phyloP scores from a whole-genome alignment of 2,888 invertebrate species.

The Nephrotoma guestfalica region DNA sequence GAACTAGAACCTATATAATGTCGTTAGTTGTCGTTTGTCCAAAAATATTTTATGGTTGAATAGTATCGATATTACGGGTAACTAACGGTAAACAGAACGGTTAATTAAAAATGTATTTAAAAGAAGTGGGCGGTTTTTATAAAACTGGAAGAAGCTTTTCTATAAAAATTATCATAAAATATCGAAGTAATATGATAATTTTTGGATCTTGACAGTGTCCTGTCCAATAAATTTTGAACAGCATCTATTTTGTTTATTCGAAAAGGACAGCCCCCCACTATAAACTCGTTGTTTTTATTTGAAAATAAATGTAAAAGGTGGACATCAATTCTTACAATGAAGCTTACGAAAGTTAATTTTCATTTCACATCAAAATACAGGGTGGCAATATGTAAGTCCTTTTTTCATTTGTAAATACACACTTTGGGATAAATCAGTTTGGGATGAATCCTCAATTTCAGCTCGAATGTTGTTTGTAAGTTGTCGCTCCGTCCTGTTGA shows the following conservation, averaged over 20 bases:
- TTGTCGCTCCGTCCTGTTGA: too few species aligned
- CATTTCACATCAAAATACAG: too few species aligned
- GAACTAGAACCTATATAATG: not conserved
- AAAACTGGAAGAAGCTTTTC: not conserved
- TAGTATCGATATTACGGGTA: not conserved
- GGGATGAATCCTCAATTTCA: too few species aligned
- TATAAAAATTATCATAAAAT: not conserved
- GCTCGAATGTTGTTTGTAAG: too few species aligned
- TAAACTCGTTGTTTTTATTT: not conserved
- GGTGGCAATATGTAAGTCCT: too few species aligned
- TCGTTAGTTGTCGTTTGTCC: not conserved
- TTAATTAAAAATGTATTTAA: not conserved
- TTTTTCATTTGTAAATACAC: too few species aligned
- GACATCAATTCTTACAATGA: too few species aligned
- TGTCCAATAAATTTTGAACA: not conserved
- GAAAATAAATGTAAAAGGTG: too few species aligned
- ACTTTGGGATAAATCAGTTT: too few species aligned
- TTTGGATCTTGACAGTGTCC: not conserved
- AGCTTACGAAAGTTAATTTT: too few species aligned
- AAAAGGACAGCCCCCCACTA: not conserved
- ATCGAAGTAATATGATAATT: not conserved
- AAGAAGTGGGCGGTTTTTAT: not conserved
- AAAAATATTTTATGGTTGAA: not conserved
- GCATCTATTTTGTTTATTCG: not conserved
- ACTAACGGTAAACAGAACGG: not conserved